Percentiles rank a stretch among this genome's conserved stretches.
Evolutionary conservation across 2,888 invertebrate genomes (phyloP).

Genomic region (Drosophila anomelani): DNA sequence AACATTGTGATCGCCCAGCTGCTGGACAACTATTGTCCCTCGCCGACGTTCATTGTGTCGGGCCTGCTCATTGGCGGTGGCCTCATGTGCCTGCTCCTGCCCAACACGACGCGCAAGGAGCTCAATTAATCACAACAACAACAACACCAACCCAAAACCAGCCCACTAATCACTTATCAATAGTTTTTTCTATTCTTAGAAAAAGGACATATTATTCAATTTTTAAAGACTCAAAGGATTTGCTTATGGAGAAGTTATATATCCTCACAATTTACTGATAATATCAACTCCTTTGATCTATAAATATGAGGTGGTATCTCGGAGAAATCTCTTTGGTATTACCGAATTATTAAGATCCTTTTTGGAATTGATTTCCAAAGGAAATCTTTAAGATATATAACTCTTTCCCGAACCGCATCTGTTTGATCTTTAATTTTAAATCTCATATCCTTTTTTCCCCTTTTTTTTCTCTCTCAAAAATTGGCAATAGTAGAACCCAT

Average conservation of each 20-base stretch:
- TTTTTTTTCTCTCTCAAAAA: not conserved
- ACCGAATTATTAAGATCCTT: not conserved
- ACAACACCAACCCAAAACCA: not conserved
- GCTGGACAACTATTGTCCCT: constrained; percentile 94
- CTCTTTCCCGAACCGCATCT: not conserved
- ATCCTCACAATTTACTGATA: not conserved
- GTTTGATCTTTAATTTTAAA: not conserved
- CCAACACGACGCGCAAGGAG: constrained; percentile 94
- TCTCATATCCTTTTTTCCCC: not conserved
- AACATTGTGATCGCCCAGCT: constrained; percentile 93
- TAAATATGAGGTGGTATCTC: not conserved
- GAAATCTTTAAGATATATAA: not conserved
- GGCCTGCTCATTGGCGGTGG: constrained; percentile 94
- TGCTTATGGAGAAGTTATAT: not conserved
- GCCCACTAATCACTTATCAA: not conserved
- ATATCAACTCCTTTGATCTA: not conserved
- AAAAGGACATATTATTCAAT: not conserved
- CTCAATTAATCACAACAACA: constrained; percentile 74
- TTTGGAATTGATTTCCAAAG: fast-evolving
- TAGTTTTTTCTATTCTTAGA: not conserved
- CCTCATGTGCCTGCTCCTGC: constrained; percentile 93
- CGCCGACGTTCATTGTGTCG: constrained; percentile 96
- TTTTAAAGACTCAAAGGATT: not conserved
- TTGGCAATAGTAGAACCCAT: constrained; percentile 6
- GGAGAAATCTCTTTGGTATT: not conserved